A percentile compares a stretch with the other conserved stretches of the same genome.
phyloP scores from a whole-genome alignment of 2,797 vertebrate genomes.

The Danio tinwini region DNA sequence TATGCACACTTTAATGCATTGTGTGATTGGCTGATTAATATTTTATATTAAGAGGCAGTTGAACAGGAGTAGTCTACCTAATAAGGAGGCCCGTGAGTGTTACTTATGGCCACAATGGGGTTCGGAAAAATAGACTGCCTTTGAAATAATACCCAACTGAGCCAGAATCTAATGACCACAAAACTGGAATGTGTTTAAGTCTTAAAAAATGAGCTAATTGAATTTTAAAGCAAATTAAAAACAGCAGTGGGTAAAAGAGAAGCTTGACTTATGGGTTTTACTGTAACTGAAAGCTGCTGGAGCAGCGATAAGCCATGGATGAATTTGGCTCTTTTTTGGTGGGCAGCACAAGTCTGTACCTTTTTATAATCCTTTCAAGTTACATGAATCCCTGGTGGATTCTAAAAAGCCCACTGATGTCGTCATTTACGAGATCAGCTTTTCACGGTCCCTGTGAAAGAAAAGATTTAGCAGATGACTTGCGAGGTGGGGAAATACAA shows the following conservation, averaged over 20 bases:
- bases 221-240: conserved; percentile 52
- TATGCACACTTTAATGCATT: too few species aligned
- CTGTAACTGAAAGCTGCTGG: conserved; percentile 48
- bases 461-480: conserved; percentile 52
- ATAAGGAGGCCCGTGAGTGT: too few species aligned
- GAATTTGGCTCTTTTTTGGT: conserved; percentile 29
- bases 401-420: conserved; percentile 49
- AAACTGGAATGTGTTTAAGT: conserved; percentile 13
- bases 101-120: neutral
- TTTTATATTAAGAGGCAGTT: too few species aligned
- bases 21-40: too few species aligned
- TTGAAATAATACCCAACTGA: conserved; percentile 6
- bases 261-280: conserved; percentile 49
- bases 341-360: conserved; percentile 41
- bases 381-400: conserved; percentile 54
- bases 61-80: too few species aligned
- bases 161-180: conserved; percentile 16
- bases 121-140: neutral
- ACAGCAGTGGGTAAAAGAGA: conserved; percentile 30
- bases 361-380: conserved; percentile 65
- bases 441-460: conserved; percentile 64
- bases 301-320: conserved; percentile 51
- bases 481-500: conserved; percentile 33
- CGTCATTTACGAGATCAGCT: conserved; percentile 63
- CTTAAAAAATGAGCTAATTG: conserved; percentile 39